Evolutionary conservation across 2,888 invertebrate genomes (phyloP), one percentile per base, ranked within the genome.

Genomic region (Ichneumon xanthorius): DNA sequence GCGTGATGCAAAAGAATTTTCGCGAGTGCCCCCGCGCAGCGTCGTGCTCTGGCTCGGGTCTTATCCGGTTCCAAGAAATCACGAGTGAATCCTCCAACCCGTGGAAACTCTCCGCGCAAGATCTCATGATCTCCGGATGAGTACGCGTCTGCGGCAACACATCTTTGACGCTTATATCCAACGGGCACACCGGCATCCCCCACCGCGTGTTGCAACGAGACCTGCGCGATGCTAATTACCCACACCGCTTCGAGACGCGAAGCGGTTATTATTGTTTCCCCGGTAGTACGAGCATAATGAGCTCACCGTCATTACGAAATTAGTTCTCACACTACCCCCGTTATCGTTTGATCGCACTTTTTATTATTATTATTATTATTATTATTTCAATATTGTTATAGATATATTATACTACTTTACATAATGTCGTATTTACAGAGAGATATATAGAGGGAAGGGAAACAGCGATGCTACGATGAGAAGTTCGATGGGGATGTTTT

Each of bases 291-390:
- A 53, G 30, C 40, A 61, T 58, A 72, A 58, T 78, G 45, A 37
- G 77, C 75, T 71, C 71, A 77, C 63, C 67, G 73, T 80, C 85
- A 89, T 93, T 93, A 90, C 89, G 92, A 93, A 93, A 93, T 93
- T 83, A 92, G 91, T 93, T 93, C 93, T 92, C 93, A 93, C 93
- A 92, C 91, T 87, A 77, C 67, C 48, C 65, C 71, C 79, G 68
- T 89, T 90, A 88, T 91, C 88, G 85, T 88, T 88, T 84, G 81
- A 87, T 88, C 87, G 87, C 80, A 63, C 80, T 86, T 75, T 82
- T 89, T 90, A 88, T 61, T 30, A 26, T 22, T 55, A 19, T 22
- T 22, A 5, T 53, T 89, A 84, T 76, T 87, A 91, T 87, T 92
- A 40, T 92, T 92, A 91, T 92, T 92, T 91, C 89, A 84, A 86